Percentiles rank a stretch among this genome's conserved stretches.
Evolutionary conservation across 2,797 vertebrate species (phyloP).

Genomic region (Clamator glandarius): DNA sequence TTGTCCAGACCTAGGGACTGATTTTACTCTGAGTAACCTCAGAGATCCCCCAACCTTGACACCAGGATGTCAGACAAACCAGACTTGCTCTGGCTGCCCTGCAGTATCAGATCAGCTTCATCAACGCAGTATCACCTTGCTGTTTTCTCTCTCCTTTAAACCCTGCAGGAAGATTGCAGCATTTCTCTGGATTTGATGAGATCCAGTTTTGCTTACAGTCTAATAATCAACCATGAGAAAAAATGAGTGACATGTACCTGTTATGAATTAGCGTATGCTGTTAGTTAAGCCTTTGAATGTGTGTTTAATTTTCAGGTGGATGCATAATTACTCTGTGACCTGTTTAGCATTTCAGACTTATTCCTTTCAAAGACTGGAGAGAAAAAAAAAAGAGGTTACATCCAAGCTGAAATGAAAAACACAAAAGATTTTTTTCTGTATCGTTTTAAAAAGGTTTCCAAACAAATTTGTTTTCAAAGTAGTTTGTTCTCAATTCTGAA

Average conservation of each 20-base stretch:
- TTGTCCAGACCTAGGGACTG: neutral
- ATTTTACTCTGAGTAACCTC: neutral
- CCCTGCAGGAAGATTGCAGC: neutral
- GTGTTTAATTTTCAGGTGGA: slow-evolving; percentile 61
- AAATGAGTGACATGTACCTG: neutral
- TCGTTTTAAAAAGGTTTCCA: neutral
- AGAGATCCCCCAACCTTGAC: neutral
- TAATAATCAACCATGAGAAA: neutral
- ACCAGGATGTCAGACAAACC: neutral
- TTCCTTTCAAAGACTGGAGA: neutral
- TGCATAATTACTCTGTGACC: slow-evolving; percentile 53
- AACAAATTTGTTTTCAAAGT: slow-evolving; percentile 40
- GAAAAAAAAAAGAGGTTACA: slow-evolving; percentile 12
- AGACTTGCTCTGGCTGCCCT: neutral
- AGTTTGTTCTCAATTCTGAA: neutral
- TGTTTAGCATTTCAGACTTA: slow-evolving; percentile 50
- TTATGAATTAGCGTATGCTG: slow-evolving; percentile 23
- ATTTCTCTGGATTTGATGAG: neutral
- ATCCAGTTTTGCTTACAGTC: neutral
- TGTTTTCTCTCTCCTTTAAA: neutral
- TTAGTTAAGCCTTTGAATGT: slow-evolving; percentile 46
- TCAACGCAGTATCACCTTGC: neutral
- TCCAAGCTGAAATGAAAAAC: slow-evolving; percentile 14
- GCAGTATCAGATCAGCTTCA: neutral
- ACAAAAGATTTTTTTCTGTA: neutral